Evolutionary conservation across 1,140 invertebrate genomes (phyloP), one percentile per base, ranked within the genome.

Genomic region (Solenopsis fugax): DNA sequence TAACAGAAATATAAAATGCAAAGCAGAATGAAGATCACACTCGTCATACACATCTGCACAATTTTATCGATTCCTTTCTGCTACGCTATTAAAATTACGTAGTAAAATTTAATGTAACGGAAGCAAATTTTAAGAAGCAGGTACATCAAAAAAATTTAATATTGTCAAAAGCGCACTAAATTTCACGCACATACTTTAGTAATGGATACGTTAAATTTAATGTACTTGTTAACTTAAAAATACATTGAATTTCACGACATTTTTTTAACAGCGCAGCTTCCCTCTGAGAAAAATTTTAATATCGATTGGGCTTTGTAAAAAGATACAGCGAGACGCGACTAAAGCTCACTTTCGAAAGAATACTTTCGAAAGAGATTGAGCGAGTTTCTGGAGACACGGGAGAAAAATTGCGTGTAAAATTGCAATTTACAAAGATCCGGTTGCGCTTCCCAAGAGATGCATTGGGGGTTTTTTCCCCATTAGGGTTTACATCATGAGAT

Each of bases 331-430:
- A 76, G 9, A 52, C 9, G 18, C 2, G 24, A 29, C 9, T 21
- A 24, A 76, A 37, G 24, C 50, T 0, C 18, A n/a, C 29, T 75
- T 21, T 56, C 13, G 16, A 50, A 50, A 24, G 41, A 71, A 9
- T 3, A 45, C 5, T 45, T 45, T 45, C 29, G 29, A 29, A 29
- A 29, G 29, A 29, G 29, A 29, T 65, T 37, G 62, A 10, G 24
- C 69, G 29, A 71, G n/a, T 29, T 29, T 71, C n/a, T 16, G 24
- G 4, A 29, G 41, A 41, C 41, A 18, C 13, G 6, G 18, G 16
- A 21, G 13, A 56, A 34, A 58, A 56, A 58, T 56, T 34, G n/a
- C 34, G 13, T 41, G 34, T 58, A 58, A 75, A 71, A 21, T 76
- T 76, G 37, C 54, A 41, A 24, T 76, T 58, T 24, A 76, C 34